These are phyloP conservation scores for Arbacia lixula DNA, from an alignment of 53 echinoderm and acorn worm species.

Conservation along the genomic window DNA sequence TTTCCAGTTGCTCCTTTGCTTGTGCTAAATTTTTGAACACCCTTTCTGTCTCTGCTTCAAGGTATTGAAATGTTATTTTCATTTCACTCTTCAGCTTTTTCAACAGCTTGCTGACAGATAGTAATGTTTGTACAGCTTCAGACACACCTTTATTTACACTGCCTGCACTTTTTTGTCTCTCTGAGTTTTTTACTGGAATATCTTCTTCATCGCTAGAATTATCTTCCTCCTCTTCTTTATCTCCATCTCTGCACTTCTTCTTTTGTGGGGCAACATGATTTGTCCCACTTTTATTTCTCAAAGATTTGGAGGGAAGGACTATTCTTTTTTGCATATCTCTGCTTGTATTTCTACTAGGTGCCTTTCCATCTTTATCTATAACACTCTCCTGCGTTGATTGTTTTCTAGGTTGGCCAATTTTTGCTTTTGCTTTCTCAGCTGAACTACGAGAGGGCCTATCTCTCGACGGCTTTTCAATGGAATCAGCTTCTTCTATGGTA, in stretches of 20 bases:
- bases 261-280: background rate
- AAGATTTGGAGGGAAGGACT: no score
- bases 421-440: background rate
- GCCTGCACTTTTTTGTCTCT: background rate
- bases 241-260: background rate
- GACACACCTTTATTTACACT: background rate
- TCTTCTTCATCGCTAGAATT: background rate
- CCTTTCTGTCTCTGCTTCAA: constrained; percentile 10
- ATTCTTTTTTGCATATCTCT: no score
- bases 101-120: background rate
- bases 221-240: constrained; percentile 5
- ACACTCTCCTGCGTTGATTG: background rate
- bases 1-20: constrained; percentile 18
- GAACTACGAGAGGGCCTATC: no score
- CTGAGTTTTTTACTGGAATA: background rate
- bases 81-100: constrained; percentile 26
- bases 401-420: background rate
- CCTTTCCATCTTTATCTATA: background rate
- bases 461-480: no score
- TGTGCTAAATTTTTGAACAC: constrained; percentile 15
- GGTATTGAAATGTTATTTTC: constrained; percentile 9
- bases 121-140: background rate
- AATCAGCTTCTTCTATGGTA: no score
- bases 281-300: background rate
- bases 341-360: background rate